Evolutionary conservation across 2,888 invertebrate genomes (phyloP), one percentile per base, ranked within the genome.

Genomic region (Vandiemenella viatica): DNA sequence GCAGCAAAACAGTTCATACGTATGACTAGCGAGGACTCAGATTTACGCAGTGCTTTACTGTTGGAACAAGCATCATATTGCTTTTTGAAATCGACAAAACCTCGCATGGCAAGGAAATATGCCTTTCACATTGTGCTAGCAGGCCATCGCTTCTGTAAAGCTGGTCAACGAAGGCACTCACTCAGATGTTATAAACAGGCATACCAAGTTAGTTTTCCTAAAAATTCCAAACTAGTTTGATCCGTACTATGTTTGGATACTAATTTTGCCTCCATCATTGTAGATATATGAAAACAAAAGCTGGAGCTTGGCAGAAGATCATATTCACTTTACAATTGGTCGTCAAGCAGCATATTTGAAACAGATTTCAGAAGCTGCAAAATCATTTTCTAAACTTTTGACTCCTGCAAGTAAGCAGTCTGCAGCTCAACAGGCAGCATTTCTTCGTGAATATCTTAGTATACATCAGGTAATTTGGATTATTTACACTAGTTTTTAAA

Each of bases 21-120:
- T 52, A 89, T 96, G 87, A 93, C 93, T 8, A 88, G 89, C 57
- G 95, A 96, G 69, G 96, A 97, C 65, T 90, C 92, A n/a, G 96
- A 97, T 68, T 70, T 98, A 48, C 77, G 92, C 49, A 92, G 92
- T 56, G 97, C 95, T 6, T 71, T 98, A 61, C 69, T 97, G 48
- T 70, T 97, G 44, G 97, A 98, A 65, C 95, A 96, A 66, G 95
- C 96, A 0, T 84, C 96, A 0, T 84, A 92, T 61, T 91, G 92
- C 63, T 97, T 91, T 63, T 70, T 93, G 32, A 67, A 72, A 40
- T 72, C 73, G 7, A 71, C 76, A 15, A 71, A 76, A 55, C 77
- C 79, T 21, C 75, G 74, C 47, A 84, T 90, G 83, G 77, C 84
- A 56, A 74, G 95, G 46, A 96, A 96, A 66, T 95, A 91, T 65